Percentiles rank a stretch among this genome's conserved stretches.
Conservation (phyloP, 2,797 vertebrate genomes). For the Muscicapa striata region DNA sequence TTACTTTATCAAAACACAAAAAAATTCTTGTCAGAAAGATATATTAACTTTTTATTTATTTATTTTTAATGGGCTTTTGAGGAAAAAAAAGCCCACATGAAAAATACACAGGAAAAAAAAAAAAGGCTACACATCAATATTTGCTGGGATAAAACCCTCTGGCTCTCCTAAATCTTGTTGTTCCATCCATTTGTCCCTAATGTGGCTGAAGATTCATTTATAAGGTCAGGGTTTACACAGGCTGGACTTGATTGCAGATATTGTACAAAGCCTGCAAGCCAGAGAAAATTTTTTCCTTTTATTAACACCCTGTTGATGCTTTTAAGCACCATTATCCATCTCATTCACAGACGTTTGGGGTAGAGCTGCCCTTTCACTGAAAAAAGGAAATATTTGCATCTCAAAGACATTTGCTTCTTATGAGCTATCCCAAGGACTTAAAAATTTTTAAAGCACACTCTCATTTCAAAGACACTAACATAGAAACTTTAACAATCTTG, state of each 20-base stretch:
- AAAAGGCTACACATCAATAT: not conserved
- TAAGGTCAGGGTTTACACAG: not conserved
- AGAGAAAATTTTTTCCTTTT: not conserved
- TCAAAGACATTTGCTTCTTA: conserved; percentile 5
- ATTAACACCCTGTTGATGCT: not conserved
- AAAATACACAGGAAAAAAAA: too few species aligned
- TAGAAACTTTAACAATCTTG: not conserved
- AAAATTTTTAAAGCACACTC: not conserved
- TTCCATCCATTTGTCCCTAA: not conserved
- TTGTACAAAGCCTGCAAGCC: not conserved
- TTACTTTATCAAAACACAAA: not conserved
- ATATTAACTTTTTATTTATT: not conserved
- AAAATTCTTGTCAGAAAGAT: not conserved
- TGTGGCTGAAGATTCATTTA: not conserved
- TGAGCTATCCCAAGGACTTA: not conserved
- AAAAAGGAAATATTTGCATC: conserved; percentile 24
- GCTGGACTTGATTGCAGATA: not conserved
- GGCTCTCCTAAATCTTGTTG: not conserved
- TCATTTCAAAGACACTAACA: not conserved
- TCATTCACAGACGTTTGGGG: not conserved
- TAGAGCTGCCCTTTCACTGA: not conserved
- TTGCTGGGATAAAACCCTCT: not conserved
- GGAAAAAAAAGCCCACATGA: not conserved
- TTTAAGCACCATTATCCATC: conserved; percentile 8
- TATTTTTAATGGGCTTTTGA: not conserved